These are phyloP conservation scores for Microcebus jonahi DNA, from an alignment of 2,113 vertebrate genomes.

Conservation along the genomic window DNA sequence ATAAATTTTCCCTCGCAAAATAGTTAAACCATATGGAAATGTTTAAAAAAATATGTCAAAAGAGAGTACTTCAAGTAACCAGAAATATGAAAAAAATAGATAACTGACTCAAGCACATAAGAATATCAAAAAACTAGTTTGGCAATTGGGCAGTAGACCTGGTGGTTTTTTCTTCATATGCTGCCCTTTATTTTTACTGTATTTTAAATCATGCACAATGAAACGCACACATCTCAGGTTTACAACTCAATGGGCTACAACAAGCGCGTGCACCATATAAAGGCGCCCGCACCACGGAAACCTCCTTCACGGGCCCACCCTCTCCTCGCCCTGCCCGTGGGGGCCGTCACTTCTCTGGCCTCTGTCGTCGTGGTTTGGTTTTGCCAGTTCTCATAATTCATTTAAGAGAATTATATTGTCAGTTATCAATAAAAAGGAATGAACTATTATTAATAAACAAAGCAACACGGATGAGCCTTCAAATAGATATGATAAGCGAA, in stretches of 20 bases:
- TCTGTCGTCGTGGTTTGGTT: neutral
- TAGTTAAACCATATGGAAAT: neutral
- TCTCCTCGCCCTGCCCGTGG: neutral
- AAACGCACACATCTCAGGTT: neutral
- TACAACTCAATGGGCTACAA: neutral
- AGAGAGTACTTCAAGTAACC: neutral
- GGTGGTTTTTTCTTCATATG: neutral
- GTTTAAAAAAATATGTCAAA: neutral
- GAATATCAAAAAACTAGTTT: neutral
- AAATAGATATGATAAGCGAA: neutral
- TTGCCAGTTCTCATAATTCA: neutral
- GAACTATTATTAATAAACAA: neutral
- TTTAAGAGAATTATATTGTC: neutral
- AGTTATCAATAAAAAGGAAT: neutral
- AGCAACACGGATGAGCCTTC: neutral
- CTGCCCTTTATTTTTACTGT: neutral
- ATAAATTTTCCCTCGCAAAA: neutral
- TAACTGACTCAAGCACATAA: neutral
- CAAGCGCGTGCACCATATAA: neutral
- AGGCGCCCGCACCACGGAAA: neutral
- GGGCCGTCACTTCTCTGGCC: neutral
- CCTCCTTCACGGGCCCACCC: neutral
- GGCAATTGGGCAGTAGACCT: neutral
- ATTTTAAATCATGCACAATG: neutral
- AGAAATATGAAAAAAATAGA: conserved; percentile 27